Conservation (phyloP, 2,797 vertebrate genomes). For the Telmatherina bonti region DNA sequence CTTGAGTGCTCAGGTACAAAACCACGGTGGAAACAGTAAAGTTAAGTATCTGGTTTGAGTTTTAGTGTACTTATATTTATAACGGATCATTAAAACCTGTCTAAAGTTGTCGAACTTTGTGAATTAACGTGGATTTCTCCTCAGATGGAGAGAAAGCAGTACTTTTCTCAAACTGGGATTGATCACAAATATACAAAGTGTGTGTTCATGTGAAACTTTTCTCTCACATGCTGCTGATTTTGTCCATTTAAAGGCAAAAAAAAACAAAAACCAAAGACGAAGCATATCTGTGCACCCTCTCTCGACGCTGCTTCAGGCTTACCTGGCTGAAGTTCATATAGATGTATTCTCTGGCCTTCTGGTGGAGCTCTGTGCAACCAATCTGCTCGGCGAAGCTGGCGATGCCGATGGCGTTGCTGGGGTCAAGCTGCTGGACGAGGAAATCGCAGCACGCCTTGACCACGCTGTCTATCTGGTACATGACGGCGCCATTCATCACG, state of each 20-base stretch:
- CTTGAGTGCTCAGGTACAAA: conserved; percentile 2
- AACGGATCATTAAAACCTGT: neutral
- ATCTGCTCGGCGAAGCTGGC: conserved; percentile 96
- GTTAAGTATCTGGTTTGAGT: neutral
- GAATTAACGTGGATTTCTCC: too few species aligned
- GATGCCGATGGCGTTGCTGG: conserved; percentile 96
- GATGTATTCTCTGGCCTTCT: conserved; percentile 94
- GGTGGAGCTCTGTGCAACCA: conserved; percentile 90
- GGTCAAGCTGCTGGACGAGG: conserved; percentile 93
- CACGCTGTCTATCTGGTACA: conserved; percentile 98
- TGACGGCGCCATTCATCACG: conserved; percentile 95
- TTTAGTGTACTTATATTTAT: neutral
- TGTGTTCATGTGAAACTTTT: neutral
- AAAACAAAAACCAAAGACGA: too few species aligned
- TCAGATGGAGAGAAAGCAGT: neutral
- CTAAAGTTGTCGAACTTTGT: neutral
- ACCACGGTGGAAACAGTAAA: neutral
- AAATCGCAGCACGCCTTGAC: conserved; percentile 95
- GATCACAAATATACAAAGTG: neutral
- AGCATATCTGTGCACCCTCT: too few species aligned
- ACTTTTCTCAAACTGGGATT: neutral
- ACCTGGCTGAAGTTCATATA: conserved; percentile 97
- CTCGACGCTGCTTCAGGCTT: conserved; percentile 5
- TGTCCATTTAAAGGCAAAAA: neutral
- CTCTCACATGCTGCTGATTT: neutral